Percentiles rank a stretch among this genome's conserved stretches.
Conservation (phyloP, 2,113 vertebrate species). For the Chloropsis hardwickii region DNA sequence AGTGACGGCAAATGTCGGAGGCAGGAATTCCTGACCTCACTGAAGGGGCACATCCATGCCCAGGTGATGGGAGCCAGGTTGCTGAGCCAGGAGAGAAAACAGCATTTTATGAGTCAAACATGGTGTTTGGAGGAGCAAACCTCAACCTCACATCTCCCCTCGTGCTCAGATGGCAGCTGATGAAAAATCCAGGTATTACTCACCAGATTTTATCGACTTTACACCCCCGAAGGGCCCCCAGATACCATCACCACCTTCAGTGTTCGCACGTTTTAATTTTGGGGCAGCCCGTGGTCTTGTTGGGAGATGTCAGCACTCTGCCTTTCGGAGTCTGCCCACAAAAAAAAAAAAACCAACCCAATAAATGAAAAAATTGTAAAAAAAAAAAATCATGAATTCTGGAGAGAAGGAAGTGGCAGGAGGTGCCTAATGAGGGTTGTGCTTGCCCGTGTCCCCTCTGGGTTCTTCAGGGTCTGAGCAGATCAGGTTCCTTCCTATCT, state of each 20-base stretch:
- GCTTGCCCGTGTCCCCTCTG: accelerated
- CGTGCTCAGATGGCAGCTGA: neutral
- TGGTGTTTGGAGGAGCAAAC: neutral
- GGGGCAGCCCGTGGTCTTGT: neutral
- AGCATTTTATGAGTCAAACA: accelerated
- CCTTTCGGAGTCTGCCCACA: neutral
- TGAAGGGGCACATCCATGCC: accelerated
- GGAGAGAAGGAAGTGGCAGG: neutral
- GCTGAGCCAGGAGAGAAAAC: neutral
- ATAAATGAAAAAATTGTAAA: neutral
- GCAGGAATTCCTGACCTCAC: neutral
- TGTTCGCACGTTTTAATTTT: neutral
- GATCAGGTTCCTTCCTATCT: neutral
- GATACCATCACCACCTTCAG: neutral
- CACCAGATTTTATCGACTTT: neutral
- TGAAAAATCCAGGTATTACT: neutral
- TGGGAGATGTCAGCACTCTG: neutral
- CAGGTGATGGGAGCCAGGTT: neutral
- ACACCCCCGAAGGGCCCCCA: neutral
- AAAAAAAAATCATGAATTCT: neutral
- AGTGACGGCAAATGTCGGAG: neutral
- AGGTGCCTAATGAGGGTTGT: accelerated
- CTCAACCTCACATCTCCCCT: neutral
- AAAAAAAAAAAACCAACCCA: neutral
- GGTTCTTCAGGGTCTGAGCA: neutral